Evolutionary conservation across 2,888 invertebrate genomes (phyloP), one percentile per base, ranked within the genome.

Genomic region (Desoria tigrina): DNA sequence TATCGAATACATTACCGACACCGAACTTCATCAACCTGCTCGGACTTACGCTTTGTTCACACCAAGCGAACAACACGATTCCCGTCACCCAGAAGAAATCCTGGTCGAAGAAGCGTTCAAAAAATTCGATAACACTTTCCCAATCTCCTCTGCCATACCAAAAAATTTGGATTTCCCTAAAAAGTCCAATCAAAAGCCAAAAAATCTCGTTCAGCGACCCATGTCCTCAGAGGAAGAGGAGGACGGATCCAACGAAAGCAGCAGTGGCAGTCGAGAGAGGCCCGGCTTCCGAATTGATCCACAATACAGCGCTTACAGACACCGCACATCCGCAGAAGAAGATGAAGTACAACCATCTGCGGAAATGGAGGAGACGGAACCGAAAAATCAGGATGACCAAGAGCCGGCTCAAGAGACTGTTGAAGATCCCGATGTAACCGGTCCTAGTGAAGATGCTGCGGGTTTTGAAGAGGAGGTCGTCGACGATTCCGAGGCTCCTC

Each of bases 51-150:
- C 59, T n/a, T n/a, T 70, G 23, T 65, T 70, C 54, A 37, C 63
- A 0, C 65, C 65, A 42, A 54, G 60, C 9, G 63, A 61, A n/a
- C 55, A 51, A n/a, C 66, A 65, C n/a, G 65, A 62, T 28, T 42
- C 39, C 1, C 57, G 50, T 4, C 56, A 54, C 21, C 63, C 64
- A 11, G 67, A 70, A 27, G 64, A 67, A 18, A 51, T 32, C 14
- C 42, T 51, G 28, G 63, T 65, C 6, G 65, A 60, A 24, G 70
- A 70, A 18, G 63, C 63, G 0, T 70, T 68, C 28, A 64, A 67
- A 32, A 65, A 68, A 49, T 67, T 65, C 50, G 70, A 62, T 18
- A 70, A 70, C 26, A 56, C 65, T 18, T 70, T 70, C 51, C 70
- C 70, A 4, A 26, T 50, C 9, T 53, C 66, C 42, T 23, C 62